Percentiles rank a stretch among this genome's conserved stretches.
These are phyloP conservation scores for Galerucella calmariensis DNA, from an alignment of 2,888 invertebrate genomes.

Conservation along the genomic window DNA sequence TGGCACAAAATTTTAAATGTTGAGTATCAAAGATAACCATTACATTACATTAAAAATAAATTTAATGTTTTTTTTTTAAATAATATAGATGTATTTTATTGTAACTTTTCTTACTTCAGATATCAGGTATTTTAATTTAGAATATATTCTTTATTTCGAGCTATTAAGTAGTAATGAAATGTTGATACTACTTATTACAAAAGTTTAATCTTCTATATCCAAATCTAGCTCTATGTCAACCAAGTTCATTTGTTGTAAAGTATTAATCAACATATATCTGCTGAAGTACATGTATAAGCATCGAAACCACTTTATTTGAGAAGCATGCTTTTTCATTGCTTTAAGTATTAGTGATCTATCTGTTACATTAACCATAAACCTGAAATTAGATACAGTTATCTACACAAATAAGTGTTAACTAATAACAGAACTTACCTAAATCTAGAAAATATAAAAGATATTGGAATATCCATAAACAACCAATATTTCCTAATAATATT, in stretches of 20 bases:
- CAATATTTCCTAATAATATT: conserved; percentile 89
- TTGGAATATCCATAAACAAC: conserved; percentile 83
- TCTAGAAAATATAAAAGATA: conserved; percentile 81
- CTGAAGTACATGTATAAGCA: conserved; percentile 89
- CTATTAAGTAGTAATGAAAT: not conserved
- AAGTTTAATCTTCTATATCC: conserved; percentile 70
- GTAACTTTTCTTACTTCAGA: not conserved
- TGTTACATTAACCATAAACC: conserved; percentile 75
- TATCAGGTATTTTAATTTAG: not conserved
- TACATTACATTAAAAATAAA: not conserved
- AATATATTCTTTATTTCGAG: conserved; percentile 12
- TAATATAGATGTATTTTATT: not conserved
- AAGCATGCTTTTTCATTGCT: conserved; percentile 88
- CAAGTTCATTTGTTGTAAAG: conserved; percentile 79
- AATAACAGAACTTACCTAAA: conserved; percentile 71
- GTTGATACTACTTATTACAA: conserved; percentile 57
- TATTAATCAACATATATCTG: conserved; percentile 91
- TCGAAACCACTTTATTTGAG: conserved; percentile 97
- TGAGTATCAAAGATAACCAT: not conserved
- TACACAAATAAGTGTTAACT: not conserved
- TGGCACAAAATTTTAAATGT: too few relatives aligned
- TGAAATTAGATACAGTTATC: conserved; percentile 54
- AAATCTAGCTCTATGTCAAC: conserved; percentile 83
- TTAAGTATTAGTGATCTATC: conserved; percentile 72
- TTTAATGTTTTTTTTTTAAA: not conserved